Percentiles rank a stretch among this genome's conserved stretches.
Evolutionary conservation across 2,888 invertebrate genomes (phyloP).

Genomic region (Folsomia candida): DNA sequence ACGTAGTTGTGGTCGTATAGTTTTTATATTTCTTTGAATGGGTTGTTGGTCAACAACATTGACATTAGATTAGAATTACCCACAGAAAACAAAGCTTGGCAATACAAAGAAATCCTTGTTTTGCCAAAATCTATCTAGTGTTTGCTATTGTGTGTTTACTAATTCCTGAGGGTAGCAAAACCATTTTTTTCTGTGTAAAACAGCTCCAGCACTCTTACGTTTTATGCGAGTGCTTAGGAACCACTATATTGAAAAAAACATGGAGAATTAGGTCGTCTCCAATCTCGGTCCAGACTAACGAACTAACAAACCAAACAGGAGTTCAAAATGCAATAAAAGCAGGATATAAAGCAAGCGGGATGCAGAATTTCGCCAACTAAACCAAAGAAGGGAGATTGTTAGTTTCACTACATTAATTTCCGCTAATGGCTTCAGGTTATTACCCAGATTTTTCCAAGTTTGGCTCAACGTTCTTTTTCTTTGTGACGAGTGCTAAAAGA

Average conservation of each 20-base stretch:
- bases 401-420: conserved; percentile 40
- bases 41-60: not conserved
- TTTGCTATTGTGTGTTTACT: not conserved
- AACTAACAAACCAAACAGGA: not conserved
- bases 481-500: conserved; percentile 2
- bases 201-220: not conserved
- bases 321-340: not conserved
- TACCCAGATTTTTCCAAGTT: conserved; percentile 18
- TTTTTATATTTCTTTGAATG: not conserved
- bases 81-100: too few species aligned
- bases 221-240: conserved; percentile 3
- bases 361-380: not conserved
- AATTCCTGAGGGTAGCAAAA: not conserved
- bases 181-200: not conserved
- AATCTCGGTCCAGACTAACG: not conserved
- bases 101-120: not conserved
- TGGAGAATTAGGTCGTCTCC: not conserved
- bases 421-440: conserved; percentile 34
- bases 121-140: not conserved
- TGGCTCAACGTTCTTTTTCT: conserved; percentile 1
- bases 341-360: not conserved
- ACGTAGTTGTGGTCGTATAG: not conserved
- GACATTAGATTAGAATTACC: not conserved
- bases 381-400: conserved; percentile 21
- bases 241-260: not conserved